Conservation (phyloP, 2,113 vertebrate species). For the Rhizomys pruinosus region DNA sequence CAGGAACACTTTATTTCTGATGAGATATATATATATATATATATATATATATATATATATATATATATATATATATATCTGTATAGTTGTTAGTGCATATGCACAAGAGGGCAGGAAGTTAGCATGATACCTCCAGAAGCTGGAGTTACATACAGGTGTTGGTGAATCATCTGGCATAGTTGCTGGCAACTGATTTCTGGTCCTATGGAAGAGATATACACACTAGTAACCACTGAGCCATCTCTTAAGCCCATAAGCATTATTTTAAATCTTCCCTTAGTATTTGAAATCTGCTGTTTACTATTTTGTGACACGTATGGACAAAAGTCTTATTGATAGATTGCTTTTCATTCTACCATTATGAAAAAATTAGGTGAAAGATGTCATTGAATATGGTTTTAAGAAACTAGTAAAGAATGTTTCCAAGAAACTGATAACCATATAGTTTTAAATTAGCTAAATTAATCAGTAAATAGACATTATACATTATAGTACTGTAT, state of each 20-base stretch:
- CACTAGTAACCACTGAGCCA: too few relatives aligned
- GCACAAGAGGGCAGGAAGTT: too few relatives aligned
- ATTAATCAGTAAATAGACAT: background rate
- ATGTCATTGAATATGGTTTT: background rate
- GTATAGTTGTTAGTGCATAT: too few relatives aligned
- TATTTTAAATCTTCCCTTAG: background rate
- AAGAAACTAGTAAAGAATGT: background rate
- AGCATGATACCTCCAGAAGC: too few relatives aligned
- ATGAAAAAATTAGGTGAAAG: background rate
- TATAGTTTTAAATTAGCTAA: slow-evolving; percentile 12
- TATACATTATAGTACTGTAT: background rate
- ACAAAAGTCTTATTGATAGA: background rate
- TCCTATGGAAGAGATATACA: too few relatives aligned
- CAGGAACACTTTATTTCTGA: background rate
- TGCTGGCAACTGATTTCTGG: too few relatives aligned
- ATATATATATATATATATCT: too few relatives aligned
- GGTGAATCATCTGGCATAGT: too few relatives aligned
- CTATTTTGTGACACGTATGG: background rate
- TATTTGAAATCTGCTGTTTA: slow-evolving; percentile 5
- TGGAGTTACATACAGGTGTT: too few relatives aligned
- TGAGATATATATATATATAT: too few relatives aligned
- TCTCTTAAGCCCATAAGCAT: too few relatives aligned
- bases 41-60: too few relatives aligned
- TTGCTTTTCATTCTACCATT: background rate
- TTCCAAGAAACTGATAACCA: background rate